Base-by-base conservation (phyloP, 35 echinoderm and acorn worm species). In the Eucidaris tribuloides region DNA sequence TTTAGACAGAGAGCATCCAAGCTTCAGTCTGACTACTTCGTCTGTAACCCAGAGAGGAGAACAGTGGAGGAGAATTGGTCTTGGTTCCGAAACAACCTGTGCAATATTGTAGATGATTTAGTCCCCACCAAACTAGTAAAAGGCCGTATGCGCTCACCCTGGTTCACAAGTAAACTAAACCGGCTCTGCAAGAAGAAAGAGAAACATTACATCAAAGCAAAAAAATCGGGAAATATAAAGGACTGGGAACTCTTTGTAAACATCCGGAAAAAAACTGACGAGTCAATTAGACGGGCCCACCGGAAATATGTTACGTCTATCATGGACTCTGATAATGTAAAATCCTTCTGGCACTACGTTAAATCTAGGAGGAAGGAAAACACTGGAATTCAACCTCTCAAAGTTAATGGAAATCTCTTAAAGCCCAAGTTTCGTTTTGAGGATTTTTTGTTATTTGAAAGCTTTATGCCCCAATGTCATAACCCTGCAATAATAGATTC, bases 341-440 rank as follows among this genome's bases (percentile, higher is more conserved):
- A 80, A 56, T 40, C 32, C 20, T 80, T 80, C 77, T 80, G 77
- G 77, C 77, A 55, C 14, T 80, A 80, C 52, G 77, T 80, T 11
- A 80, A 80, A 80, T 80, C 77, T 22, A 29, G 42, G 31, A 29
- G 77, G 20, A 59, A 52, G 48, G 48, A 52, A 52, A 52, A 52
- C 48, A 52, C 48, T 11, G 48, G 48, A 20, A 52, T 52, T 11
- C 48, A 52, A 52, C 48, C 48, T 11, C 48, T 52, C 48, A 52
- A 52, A 52, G 48, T 52, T 11, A 52, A 52, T 52, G 77, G 44
- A 17, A 15, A 19, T 52, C 15, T 14, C 9, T 6, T 80, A 80
- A 80, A 22, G n/a, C n/a, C n/a, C n/a, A n/a, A n/a, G n/a, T n/a
- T n/a, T n/a, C n/a, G n/a, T n/a, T n/a, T n/a, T n/a, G n/a, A n/a